Conservation (phyloP, 2,113 vertebrate species). For the Stigmatopora nigra region DNA sequence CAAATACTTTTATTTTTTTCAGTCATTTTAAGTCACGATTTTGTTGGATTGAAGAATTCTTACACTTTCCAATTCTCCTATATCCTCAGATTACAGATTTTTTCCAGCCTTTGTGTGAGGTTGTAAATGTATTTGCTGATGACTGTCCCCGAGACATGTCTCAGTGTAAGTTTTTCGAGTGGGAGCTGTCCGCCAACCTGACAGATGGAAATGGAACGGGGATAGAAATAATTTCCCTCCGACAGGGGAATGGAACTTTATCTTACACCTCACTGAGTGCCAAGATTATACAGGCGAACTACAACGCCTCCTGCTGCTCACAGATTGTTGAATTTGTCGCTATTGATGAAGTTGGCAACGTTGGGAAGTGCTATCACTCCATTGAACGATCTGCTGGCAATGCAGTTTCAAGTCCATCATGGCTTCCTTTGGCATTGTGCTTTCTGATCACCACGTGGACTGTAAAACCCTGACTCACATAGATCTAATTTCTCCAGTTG, state of each 20-base stretch:
- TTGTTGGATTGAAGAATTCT: not conserved
- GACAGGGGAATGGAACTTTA: slow-evolving; percentile 48
- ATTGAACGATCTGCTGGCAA: slow-evolving; percentile 34
- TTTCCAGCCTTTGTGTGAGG: slow-evolving; percentile 48
- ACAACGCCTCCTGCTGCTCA: slow-evolving; percentile 64
- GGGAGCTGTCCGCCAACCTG: slow-evolving; percentile 57
- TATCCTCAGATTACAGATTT: slow-evolving; percentile 64
- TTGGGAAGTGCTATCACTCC: slow-evolving; percentile 59
- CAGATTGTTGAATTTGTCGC: slow-evolving; percentile 52
- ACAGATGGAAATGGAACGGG: slow-evolving; percentile 59
- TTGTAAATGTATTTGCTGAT: slow-evolving; percentile 13
- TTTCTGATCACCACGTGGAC: slow-evolving; percentile 36
- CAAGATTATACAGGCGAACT: slow-evolving; percentile 23
- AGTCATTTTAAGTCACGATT: not conserved
- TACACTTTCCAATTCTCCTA: not conserved
- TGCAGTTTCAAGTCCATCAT: slow-evolving; percentile 21
- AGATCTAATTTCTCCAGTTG: not conserved
- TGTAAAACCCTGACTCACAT: not conserved
- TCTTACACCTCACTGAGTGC: not conserved
- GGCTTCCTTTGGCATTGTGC: slow-evolving; percentile 50
- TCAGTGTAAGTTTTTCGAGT: slow-evolving; percentile 38
- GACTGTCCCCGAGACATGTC: slow-evolving; percentile 42
- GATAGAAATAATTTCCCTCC: slow-evolving; percentile 35
- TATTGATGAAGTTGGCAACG: slow-evolving; percentile 63
- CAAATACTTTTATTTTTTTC: not conserved